These are phyloP conservation scores for Grus americana DNA, from an alignment of 2,113 vertebrate genomes.

Conservation along the genomic window DNA sequence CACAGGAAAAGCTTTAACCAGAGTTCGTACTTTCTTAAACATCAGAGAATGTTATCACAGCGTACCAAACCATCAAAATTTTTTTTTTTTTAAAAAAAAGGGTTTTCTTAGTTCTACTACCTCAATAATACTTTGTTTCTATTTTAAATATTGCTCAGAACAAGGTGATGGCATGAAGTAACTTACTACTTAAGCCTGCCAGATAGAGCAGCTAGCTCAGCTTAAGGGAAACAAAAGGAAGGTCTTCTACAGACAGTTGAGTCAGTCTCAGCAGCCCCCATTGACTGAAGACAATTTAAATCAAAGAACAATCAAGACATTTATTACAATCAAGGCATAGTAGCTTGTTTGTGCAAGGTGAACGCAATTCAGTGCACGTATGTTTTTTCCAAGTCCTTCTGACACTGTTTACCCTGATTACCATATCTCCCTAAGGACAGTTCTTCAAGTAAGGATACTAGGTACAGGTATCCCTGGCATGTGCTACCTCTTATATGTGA, in stretches of 20 bases:
- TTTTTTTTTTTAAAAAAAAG: no score
- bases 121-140: background rate
- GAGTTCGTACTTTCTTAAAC: background rate
- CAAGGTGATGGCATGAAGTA: background rate
- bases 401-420: background rate
- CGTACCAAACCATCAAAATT: background rate
- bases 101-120: background rate
- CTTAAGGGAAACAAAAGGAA: background rate
- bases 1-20: background rate
- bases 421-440: background rate
- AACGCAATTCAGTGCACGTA: background rate
- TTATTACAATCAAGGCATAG: accelerated
- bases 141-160: background rate
- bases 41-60: background rate
- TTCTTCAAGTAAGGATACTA: background rate
- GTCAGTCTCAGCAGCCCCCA: background rate
- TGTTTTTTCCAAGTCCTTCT: background rate
- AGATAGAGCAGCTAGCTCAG: background rate
- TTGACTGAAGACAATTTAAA: background rate
- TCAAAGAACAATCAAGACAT: background rate
- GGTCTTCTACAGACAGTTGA: background rate
- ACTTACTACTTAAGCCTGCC: background rate
- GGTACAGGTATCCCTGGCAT: background rate
- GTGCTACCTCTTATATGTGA: background rate
- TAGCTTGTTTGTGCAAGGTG: background rate